A percentile compares a stretch with the other conserved stretches of the same genome.
Conservation (phyloP, 2,888 invertebrate genomes). For the Linhomoeus sp. region DNA sequence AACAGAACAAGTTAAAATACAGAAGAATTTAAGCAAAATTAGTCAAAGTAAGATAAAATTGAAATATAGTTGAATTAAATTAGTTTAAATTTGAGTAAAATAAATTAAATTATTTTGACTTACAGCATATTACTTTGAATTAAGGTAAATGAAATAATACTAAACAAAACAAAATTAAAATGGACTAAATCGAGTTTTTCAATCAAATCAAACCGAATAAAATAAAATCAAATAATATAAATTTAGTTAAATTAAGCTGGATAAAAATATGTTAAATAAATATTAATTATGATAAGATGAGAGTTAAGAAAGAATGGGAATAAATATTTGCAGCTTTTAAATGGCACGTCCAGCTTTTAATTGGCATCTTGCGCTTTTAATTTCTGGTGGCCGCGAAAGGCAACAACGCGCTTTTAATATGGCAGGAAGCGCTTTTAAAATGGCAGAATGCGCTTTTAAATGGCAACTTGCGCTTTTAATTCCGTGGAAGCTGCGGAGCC, state of each 20-base stretch:
- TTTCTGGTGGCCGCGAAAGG: too few species aligned
- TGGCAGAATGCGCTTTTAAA: too few species aligned
- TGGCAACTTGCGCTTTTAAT: too few species aligned
- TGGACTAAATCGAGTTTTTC: not conserved
- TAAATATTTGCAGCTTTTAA: not conserved
- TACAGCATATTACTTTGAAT: too few species aligned
- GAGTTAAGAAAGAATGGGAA: not conserved
- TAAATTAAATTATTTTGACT: too few species aligned
- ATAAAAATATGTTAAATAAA: not conserved
- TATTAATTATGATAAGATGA: not conserved
- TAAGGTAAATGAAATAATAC: not conserved
- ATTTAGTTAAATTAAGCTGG: not conserved
- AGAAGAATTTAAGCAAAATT: too few species aligned
- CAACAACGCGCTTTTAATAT: too few species aligned
- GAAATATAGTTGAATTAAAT: too few species aligned
- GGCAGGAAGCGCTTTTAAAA: not conserved
- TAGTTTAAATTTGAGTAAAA: too few species aligned
- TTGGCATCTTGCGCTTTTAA: too few species aligned
- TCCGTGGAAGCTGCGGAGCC: too few species aligned
- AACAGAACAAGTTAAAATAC: not conserved
- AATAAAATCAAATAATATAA: not conserved
- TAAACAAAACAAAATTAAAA: not conserved
- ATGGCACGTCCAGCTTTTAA: not conserved
- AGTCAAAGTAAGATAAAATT: too few species aligned
- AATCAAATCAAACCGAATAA: not conserved